Conservation (phyloP, 2,888 invertebrate species). For the Drosophila hamatofila region DNA sequence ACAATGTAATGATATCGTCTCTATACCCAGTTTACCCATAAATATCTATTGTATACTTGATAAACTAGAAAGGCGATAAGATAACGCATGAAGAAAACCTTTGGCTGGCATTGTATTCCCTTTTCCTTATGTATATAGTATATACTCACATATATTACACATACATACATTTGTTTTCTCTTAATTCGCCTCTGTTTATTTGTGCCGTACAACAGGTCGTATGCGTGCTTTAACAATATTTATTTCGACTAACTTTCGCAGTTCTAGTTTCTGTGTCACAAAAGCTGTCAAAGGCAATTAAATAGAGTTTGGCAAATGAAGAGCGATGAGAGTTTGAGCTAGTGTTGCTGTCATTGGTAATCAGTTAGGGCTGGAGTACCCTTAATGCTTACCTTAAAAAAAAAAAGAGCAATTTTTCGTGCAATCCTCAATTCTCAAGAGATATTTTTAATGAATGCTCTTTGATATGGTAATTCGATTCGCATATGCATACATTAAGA, state of each 20-base stretch:
- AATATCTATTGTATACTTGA: slow-evolving; percentile 48
- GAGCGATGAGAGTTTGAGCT: background rate
- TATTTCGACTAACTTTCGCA: background rate
- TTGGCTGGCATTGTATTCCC: background rate
- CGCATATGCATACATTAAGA: background rate
- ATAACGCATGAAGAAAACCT: background rate
- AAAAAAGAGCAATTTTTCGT: background rate
- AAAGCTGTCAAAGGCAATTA: slow-evolving; percentile 18
- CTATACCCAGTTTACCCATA: slow-evolving; percentile 10
- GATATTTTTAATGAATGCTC: background rate
- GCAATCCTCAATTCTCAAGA: background rate
- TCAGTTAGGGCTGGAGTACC: background rate
- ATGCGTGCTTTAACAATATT: slow-evolving; percentile 34
- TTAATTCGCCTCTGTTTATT: background rate
- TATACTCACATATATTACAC: background rate
- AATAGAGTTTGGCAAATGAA: slow-evolving; percentile 16
- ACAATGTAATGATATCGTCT: slow-evolving; percentile 24
- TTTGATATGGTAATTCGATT: background rate
- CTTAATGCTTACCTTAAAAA: background rate
- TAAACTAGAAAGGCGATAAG: slow-evolving; percentile 61
- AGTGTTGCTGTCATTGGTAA: background rate
- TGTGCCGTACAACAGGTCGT: slow-evolving; percentile 63
- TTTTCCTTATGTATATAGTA: background rate
- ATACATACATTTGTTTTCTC: background rate
- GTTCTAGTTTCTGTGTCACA: slow-evolving; percentile 9